Evolutionary conservation across 2,888 invertebrate genomes (phyloP), one percentile per base, ranked within the genome.

Genomic region (Adela reaumurella): DNA sequence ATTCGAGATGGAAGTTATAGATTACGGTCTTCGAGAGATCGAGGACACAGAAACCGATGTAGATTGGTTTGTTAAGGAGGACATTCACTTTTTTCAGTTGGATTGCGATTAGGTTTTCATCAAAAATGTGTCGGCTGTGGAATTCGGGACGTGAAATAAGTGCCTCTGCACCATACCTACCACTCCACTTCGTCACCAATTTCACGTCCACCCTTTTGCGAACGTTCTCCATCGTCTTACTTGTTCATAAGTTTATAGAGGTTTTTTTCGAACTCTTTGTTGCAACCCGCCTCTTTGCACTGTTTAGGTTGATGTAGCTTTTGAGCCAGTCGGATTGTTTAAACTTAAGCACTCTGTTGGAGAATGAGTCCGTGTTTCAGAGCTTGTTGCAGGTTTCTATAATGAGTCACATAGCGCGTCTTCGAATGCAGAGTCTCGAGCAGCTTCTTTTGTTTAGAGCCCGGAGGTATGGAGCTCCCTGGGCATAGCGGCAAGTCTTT

Each of bases 251-350:
- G 46, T 46, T 57, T 56, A 45, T 46, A 56, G 42, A 54, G 53
- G 24, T 53, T 49, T 46, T 54, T 52, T 17, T 55, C 53, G 44
- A 55, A 55, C 50, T 51, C 17, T 43, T 43, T 20, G 11, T 49
- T n/a, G 52, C 50, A 10, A 28, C 17, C 43, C 43, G 47, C 20
- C 45, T 28, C 17, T 14, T 50, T 52, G 48, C 54, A 58, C 45
- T 56, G 45, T 48, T 54, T 17, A 55, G 43, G 14, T 49, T 50
- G 20, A 62, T 54, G 51, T 59, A 60, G 24, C 53, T 48, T 48
- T 59, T 56, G 41, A 64, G 46, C 60, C 58, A 66, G 19, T 50
- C 28, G 2, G 56, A 56, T 57, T 63, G 62, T 17, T 51, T 48
- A 51, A 63, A 64, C 19, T 50, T 17, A n/a, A 64, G 44, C 14